Percentiles rank a stretch among this genome's conserved stretches.
Evolutionary conservation across 2,113 vertebrate genomes (phyloP).

Genomic region (Mystacornis crossleyi): DNA sequence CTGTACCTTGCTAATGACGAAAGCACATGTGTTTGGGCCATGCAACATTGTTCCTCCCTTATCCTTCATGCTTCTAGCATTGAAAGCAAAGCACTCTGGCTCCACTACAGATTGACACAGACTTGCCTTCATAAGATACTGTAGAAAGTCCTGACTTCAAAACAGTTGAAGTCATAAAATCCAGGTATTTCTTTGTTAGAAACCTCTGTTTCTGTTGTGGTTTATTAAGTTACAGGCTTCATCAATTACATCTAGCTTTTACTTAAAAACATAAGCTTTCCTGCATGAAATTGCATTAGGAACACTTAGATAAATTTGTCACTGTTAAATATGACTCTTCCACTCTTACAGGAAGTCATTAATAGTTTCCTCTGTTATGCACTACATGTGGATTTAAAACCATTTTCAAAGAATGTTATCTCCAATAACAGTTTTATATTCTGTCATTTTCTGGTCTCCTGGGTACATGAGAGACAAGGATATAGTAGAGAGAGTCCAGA

Average conservation of each 20-base stretch:
- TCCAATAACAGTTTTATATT: not conserved
- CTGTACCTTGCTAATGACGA: constrained; percentile 71
- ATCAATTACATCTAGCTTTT: not conserved
- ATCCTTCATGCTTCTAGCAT: constrained; percentile 70
- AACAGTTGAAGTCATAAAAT: not conserved
- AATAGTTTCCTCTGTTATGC: not conserved
- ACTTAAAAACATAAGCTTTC: not conserved
- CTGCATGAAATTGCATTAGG: not conserved
- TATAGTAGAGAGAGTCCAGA: not conserved
- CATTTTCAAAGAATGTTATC: not conserved
- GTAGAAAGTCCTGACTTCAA: not conserved
- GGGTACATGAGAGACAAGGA: not conserved
- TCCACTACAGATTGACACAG: not conserved
- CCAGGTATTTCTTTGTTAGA: not conserved
- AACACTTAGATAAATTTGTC: not conserved
- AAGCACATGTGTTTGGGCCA: constrained; percentile 69
- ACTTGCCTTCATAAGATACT: not conserved
- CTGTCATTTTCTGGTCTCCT: not conserved
- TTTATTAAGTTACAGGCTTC: not conserved
- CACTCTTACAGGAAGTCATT: not conserved
- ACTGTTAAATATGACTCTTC: not conserved
- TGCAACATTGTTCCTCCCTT: constrained; percentile 70
- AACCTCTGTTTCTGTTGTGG: not conserved
- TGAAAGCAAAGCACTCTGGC: not conserved
- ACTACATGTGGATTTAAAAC: not conserved